Percentiles rank a stretch among this genome's conserved stretches.
Conservation (phyloP, 1,140 invertebrate genomes). For the Leguminivora glycinivorella region DNA sequence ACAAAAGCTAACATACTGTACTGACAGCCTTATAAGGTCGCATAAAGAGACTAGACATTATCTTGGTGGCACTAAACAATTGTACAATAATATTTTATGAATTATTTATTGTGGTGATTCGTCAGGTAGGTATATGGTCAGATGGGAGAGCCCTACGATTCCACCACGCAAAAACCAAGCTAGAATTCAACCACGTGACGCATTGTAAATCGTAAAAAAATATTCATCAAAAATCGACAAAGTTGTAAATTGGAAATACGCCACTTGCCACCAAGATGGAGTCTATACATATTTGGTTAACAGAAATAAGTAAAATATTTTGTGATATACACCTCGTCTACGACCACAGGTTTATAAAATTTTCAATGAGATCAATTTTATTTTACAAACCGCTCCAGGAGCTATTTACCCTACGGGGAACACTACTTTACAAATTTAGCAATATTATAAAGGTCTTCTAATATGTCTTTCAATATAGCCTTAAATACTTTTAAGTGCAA, state of each 20-base stretch:
- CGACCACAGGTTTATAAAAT: constrained; percentile 17
- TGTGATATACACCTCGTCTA: background rate
- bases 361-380: constrained; percentile 49
- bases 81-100: too few relatives aligned
- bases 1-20: background rate
- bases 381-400: constrained; percentile 50
- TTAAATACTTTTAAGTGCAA: constrained; percentile 17
- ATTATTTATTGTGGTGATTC: too few relatives aligned
- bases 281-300: background rate
- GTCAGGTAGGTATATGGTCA: too few relatives aligned
- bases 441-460: constrained; percentile 32
- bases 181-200: too few relatives aligned
- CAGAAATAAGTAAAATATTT: constrained; percentile 38
- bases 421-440: constrained; percentile 41
- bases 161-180: too few relatives aligned
- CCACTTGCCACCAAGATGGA: background rate
- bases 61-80: background rate
- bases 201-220: too few relatives aligned
- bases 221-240: background rate
- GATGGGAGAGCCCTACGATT: too few relatives aligned
- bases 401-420: constrained; percentile 37
- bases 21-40: background rate
- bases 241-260: background rate
- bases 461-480: constrained; percentile 37
- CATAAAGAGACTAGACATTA: background rate